phyloP scores from a whole-genome alignment of 2,888 invertebrate species.

The Conus canariensis region DNA sequence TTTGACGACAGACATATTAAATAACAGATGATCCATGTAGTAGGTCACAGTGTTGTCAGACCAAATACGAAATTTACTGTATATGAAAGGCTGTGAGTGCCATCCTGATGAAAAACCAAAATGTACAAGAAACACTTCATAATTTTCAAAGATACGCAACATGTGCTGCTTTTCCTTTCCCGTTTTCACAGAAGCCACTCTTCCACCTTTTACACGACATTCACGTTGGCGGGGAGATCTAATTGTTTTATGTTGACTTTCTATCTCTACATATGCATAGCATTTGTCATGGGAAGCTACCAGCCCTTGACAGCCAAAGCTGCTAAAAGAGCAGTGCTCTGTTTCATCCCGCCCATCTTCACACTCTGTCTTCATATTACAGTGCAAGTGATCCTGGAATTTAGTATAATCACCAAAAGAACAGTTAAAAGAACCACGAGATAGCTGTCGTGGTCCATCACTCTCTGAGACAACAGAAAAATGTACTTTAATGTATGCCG shows the following conservation, averaged over 20 bases:
- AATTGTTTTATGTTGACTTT: neutral
- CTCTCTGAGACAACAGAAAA: neutral
- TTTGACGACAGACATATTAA: no score
- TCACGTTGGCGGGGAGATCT: no score
- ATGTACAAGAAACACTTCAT: neutral
- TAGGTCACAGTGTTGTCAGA: neutral
- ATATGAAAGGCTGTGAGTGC: neutral
- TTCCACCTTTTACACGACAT: neutral
- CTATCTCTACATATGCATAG: neutral
- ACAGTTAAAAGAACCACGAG: neutral
- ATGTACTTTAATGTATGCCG: neutral
- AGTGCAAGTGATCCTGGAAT: neutral
- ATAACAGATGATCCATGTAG: neutral
- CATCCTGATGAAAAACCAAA: neutral
- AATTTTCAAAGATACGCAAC: neutral
- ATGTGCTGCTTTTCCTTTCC: neutral
- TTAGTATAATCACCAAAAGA: neutral
- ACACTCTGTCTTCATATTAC: neutral
- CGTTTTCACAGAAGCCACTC: neutral
- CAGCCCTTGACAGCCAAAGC: neutral
- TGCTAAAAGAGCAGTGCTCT: slow-evolving; percentile 9
- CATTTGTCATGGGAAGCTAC: slow-evolving; percentile 11
- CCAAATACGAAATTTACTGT: neutral
- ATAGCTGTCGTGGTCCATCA: neutral
- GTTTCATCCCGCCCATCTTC: neutral